Base-by-base conservation (phyloP, 2,113 vertebrate genomes). In the Callorhinus ursinus region DNA sequence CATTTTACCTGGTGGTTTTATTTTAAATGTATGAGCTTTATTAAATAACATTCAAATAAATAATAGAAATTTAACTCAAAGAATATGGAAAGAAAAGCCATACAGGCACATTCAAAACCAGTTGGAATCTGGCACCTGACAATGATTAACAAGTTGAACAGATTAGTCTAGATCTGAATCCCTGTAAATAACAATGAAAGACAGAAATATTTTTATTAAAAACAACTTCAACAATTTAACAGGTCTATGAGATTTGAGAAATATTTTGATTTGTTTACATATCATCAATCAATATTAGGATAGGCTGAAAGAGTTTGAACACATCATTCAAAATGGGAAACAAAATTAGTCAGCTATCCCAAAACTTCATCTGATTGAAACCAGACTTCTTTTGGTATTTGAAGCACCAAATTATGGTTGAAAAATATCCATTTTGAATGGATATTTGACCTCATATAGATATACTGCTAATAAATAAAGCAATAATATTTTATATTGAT, bases 41-140 rank as follows among this genome's bases (percentile, higher is more conserved):
- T 69, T 61, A 76, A 94, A 76, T 90, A 95, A 87, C 93, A 97
- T 96, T 94, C 61, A 76, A 95, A 88, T 84, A 55, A 93, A 89
- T 77, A 93, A 89, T 88, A 51, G 77, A 93, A 80, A 65, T 88
- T 84, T 87, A 98, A 95, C 86, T 12, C 0, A 61, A 95, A 96
- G 77, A 94, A 90, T 36, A 51, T 13, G 11, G 79, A 90, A 81
- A 71, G 85, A 92, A 65, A 97, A 51, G 22, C 28, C 31, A 15
- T 69, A 88, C 2, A 51, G 53, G 2, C 49, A 90, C 76, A 85
- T 63, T 81, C 55, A 96, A 71, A 95, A 77, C 4, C 33, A 65
- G 24, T 0, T 93, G 81, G 53, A 93, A 87, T 93, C 88, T 94
- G 19, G 55, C 76, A 93, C 91, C 94, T 81, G n/a, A 3, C 39